Conservation (phyloP, 1,140 invertebrate genomes). For the Tenebrio molitor region DNA sequence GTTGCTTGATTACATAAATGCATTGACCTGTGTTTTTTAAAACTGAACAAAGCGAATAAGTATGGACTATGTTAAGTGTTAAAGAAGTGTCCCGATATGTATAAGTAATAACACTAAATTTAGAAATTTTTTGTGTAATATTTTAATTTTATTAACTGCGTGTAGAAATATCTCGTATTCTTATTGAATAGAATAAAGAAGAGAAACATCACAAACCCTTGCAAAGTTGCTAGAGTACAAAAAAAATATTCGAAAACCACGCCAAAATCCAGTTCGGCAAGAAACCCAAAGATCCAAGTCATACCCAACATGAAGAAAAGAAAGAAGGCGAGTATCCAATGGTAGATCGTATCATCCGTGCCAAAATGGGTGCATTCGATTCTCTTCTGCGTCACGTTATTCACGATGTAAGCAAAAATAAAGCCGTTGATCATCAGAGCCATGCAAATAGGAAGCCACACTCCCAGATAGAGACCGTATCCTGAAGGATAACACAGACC, state of each 20-base stretch:
- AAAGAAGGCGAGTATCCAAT: constrained; percentile 71
- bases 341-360: constrained; percentile 69
- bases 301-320: constrained; percentile 76
- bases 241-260: constrained; percentile 73
- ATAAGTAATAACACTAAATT: too few species aligned
- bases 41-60: too few species aligned
- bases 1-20: too few species aligned
- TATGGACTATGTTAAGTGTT: too few species aligned
- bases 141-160: too few species aligned
- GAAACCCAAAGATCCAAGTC: constrained; percentile 75
- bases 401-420: constrained; percentile 71
- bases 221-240: constrained; percentile 73
- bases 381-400: constrained; percentile 68
- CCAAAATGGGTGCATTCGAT: constrained; percentile 65
- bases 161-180: constrained; percentile 69
- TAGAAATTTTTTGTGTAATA: too few species aligned
- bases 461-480: constrained; percentile 68
- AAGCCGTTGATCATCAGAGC: constrained; percentile 70
- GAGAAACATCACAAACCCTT: constrained; percentile 76
- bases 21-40: too few species aligned
- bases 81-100: too few species aligned
- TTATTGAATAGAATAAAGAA: constrained; percentile 76
- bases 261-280: constrained; percentile 68
- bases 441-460: constrained; percentile 70
- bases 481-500: constrained; percentile 73